Percentiles rank a stretch among this genome's conserved stretches.
Evolutionary conservation across 2,113 vertebrate genomes (phyloP).

Genomic region (Oreochromis niloticus): DNA sequence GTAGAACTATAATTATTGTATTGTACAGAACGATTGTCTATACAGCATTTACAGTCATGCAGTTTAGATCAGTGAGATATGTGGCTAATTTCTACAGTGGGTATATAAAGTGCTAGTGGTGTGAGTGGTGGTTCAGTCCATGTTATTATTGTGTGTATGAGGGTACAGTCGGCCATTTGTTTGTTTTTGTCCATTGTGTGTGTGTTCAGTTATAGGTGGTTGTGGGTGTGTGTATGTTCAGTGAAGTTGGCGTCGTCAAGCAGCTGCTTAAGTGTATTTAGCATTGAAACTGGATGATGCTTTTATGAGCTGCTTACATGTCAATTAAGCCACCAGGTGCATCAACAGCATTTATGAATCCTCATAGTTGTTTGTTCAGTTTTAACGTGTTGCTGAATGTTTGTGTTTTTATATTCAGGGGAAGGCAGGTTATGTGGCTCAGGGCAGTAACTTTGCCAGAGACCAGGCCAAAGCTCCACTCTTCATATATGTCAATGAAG

Average conservation of each 20-base stretch:
- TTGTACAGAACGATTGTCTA: not conserved
- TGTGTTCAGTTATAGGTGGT: not conserved
- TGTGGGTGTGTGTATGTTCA: not conserved
- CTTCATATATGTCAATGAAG: slow-evolving; percentile 74
- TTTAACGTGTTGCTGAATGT: not conserved
- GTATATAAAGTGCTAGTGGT: not conserved
- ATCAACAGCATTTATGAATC: not conserved
- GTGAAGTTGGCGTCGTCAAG: fast-evolving
- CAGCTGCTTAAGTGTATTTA: not conserved
- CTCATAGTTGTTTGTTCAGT: not conserved
- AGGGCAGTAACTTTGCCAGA: slow-evolving; percentile 64
- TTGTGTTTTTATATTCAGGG: slow-evolving; percentile 57
- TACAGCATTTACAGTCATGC: not conserved
- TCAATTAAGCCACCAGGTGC: not conserved
- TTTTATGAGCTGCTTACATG: not conserved
- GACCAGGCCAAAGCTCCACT: slow-evolving; percentile 70
- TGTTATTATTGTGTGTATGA: not conserved
- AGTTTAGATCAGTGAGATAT: not conserved
- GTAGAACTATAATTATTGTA: not conserved
- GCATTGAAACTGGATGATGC: not conserved
- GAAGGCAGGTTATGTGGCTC: slow-evolving; percentile 68
- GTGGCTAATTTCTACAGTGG: fast-evolving
- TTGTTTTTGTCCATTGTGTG: not conserved
- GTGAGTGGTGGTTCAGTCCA: not conserved
- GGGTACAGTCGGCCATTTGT: not conserved